phyloP scores from a whole-genome alignment of 2,113 vertebrate genomes.

The Podocnemis expansa region DNA sequence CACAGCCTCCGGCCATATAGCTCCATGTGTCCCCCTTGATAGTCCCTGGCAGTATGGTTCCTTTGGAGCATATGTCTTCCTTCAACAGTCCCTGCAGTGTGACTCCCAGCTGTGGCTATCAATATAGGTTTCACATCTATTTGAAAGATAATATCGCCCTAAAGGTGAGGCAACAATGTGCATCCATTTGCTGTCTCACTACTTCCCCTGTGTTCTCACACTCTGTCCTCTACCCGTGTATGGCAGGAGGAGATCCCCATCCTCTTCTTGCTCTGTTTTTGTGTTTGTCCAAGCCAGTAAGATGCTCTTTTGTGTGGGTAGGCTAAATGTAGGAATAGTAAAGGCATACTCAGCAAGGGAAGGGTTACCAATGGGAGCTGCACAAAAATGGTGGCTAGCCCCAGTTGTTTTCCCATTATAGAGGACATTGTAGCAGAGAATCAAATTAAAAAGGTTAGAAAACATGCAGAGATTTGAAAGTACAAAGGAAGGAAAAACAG shows the following conservation, averaged over 20 bases:
- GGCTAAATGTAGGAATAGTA: background rate
- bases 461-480: background rate
- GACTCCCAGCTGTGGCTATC: background rate
- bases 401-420: background rate
- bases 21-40: no score
- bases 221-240: background rate
- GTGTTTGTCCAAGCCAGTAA: background rate
- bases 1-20: background rate
- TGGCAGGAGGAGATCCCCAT: background rate
- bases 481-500: background rate
- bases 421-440: rapidly evolving
- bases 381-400: background rate
- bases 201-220: background rate
- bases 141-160: background rate
- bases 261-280: background rate
- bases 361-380: background rate
- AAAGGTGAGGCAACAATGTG: background rate
- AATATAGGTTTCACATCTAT: background rate
- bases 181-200: background rate
- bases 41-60: background rate
- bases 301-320: background rate
- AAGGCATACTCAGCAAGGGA: background rate
- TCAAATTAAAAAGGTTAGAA: background rate
- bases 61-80: no score
- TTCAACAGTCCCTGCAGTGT: background rate